Evolutionary conservation across 1,140 invertebrate genomes (phyloP).

Genomic region (Sweltsa coloradensis): DNA sequence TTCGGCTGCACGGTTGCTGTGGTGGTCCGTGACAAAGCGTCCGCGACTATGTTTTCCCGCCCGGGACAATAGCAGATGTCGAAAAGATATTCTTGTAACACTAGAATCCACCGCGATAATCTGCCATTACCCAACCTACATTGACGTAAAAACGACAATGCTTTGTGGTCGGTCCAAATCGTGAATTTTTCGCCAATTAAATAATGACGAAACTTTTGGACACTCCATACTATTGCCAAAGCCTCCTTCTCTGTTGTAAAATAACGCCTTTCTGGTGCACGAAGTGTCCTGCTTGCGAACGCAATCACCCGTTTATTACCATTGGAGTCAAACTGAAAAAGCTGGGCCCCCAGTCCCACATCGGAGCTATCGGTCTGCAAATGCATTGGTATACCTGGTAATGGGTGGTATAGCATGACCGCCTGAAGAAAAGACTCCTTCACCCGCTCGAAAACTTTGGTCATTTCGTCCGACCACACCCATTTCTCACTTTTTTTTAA

Average conservation of each 20-base stretch:
- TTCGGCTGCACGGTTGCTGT: no score
- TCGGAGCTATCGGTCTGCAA: slow-evolving; percentile 22
- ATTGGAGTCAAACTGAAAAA: slow-evolving; percentile 19
- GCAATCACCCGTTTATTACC: slow-evolving; percentile 22
- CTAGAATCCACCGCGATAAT: slow-evolving; percentile 30
- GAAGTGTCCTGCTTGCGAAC: slow-evolving; percentile 30
- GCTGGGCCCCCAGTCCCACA: slow-evolving; percentile 20
- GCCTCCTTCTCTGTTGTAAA: slow-evolving; percentile 32
- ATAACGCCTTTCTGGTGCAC: slow-evolving; percentile 29
- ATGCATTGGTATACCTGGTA: slow-evolving; percentile 19
- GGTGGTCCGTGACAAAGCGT: no score
- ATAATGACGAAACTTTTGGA: slow-evolving; percentile 31
- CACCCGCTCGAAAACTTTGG: slow-evolving; percentile 18
- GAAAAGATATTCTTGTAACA: slow-evolving; percentile 29
- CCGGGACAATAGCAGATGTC: no score
- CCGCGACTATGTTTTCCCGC: no score
- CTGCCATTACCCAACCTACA: slow-evolving; percentile 28
- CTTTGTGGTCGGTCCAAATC: slow-evolving; percentile 34
- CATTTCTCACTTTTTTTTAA: slow-evolving; percentile 20
- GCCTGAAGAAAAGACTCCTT: slow-evolving; percentile 19
- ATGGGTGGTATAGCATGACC: slow-evolving; percentile 18
- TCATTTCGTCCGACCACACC: slow-evolving; percentile 17
- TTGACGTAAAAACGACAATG: slow-evolving; percentile 30
- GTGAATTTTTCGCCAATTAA: slow-evolving; percentile 30
- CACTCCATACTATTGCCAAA: slow-evolving; percentile 29